Percentiles rank a stretch among this genome's conserved stretches.
phyloP scores from a whole-genome alignment of 2,113 vertebrate genomes.

The Brachionichthys hirsutus region DNA sequence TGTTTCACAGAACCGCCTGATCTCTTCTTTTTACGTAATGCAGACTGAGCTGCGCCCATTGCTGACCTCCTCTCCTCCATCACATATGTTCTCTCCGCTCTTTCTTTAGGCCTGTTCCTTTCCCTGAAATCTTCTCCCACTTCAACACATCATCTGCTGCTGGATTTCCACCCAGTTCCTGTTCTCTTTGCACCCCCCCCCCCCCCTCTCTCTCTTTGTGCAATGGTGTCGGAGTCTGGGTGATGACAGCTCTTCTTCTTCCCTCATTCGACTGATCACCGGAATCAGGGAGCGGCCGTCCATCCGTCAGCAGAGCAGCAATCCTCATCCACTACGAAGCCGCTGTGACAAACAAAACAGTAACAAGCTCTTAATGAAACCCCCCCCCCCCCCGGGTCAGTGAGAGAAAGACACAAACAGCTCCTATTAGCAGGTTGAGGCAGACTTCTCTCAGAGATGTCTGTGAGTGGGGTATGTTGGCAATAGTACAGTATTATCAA shows the following conservation, averaged over 20 bases:
- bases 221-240: constrained; percentile 47
- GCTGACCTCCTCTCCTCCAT: constrained; percentile 49
- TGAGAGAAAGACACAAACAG: constrained; percentile 63
- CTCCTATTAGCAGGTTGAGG: constrained; percentile 67
- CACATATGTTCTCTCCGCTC: constrained; percentile 30
- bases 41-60: constrained; percentile 52
- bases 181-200: neutral
- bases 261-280: constrained; percentile 63
- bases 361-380: constrained; percentile 77
- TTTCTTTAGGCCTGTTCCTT: constrained; percentile 30
- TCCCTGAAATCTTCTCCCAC: constrained; percentile 40
- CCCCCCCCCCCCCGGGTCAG: constrained; percentile 70
- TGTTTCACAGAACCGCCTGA: constrained; percentile 45
- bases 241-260: constrained; percentile 73
- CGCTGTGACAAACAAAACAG: constrained; percentile 75
- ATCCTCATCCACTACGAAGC: constrained; percentile 69
- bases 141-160: constrained; percentile 51
- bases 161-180: constrained; percentile 34
- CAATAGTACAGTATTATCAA: too few relatives aligned
- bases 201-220: constrained; percentile 37
- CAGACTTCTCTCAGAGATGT: constrained; percentile 56
- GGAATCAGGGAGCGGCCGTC: constrained; percentile 67
- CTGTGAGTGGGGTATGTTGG: constrained; percentile 35
- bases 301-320: constrained; percentile 68
- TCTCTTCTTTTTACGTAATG: constrained; percentile 52